These are phyloP conservation scores for Fistularia commersonii DNA, from an alignment of 2,797 vertebrate genomes.

Conservation along the genomic window DNA sequence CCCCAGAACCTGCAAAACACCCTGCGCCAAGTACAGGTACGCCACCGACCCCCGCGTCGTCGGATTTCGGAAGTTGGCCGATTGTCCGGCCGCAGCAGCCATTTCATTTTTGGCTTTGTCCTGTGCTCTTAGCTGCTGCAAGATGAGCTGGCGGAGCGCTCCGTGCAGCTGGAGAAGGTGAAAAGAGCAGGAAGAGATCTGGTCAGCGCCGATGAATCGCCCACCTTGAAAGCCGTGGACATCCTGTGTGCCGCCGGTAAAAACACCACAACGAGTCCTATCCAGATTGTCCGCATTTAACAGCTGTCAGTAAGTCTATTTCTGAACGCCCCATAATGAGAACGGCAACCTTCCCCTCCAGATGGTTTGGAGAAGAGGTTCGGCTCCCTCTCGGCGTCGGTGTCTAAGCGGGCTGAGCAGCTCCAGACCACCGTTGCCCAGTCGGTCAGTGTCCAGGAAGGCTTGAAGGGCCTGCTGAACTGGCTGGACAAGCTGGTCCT, in stretches of 20 bases:
- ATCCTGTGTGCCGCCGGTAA: slow-evolving; percentile 86
- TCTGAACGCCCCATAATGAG: background rate
- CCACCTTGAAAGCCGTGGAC: slow-evolving; percentile 76
- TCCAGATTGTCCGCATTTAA: background rate
- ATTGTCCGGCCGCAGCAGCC: background rate
- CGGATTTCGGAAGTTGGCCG: too few species aligned
- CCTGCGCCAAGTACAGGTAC: slow-evolving; percentile 84
- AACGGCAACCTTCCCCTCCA: slow-evolving; percentile 36
- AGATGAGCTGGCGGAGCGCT: slow-evolving; percentile 88
- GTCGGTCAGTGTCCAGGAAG: slow-evolving; percentile 93
- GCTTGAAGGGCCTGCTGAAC: slow-evolving; percentile 83
- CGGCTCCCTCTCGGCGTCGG: slow-evolving; percentile 79
- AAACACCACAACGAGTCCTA: background rate
- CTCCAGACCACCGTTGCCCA: slow-evolving; percentile 94
- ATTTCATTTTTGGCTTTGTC: background rate
- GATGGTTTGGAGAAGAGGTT: slow-evolving; percentile 83
- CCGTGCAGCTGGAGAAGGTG: slow-evolving; percentile 89
- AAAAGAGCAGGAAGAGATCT: slow-evolving; percentile 83
- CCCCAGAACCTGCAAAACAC: slow-evolving; percentile 82
- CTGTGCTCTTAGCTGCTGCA: slow-evolving; percentile 79
- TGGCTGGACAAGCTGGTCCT: slow-evolving; percentile 83
- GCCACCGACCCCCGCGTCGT: too few species aligned
- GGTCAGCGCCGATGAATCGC: slow-evolving; percentile 82
- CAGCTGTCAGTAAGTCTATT: background rate
- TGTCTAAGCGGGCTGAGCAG: slow-evolving; percentile 83